Evolutionary conservation across 2,888 invertebrate genomes (phyloP), one percentile per base, ranked within the genome.

Genomic region (Plebejus anna): DNA sequence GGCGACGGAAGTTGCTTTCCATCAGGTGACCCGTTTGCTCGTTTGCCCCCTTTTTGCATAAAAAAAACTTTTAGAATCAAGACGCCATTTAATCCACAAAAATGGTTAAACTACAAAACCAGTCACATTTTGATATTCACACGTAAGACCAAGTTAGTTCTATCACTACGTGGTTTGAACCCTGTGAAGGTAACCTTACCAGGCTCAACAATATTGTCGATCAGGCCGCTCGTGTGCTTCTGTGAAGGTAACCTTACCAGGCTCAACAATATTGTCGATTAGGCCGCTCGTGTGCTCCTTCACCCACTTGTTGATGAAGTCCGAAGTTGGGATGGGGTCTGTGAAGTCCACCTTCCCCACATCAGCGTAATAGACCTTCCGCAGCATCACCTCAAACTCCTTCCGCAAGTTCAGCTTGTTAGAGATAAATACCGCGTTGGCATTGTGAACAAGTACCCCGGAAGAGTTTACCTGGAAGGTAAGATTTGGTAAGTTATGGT

Each of bases 271-370:
- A 22, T 86, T 83, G 0, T 90, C 87, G 75, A 97, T 95, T 7
- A 94, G 86, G 11, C 95, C 95, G 28, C 90, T 88, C 0, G 96
- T 96, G 22, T 89, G 88, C 1, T 87, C 83, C 4, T 84, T 88
- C 4, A 95, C 95, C 96, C 96, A 96, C 4, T 85, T 83, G 82
- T 97, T 96, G 51, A 97, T 95, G 0, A 80, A 78, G 2, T 86
- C 80, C 0, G 94, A 90, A 0, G 95, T 88, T 7, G 78, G 79
- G 0, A 81, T 80, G 0, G 92, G 80, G 77, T 95, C 86, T 0
- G 78, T 81, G 80, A 96, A 96, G 84, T 96, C 92, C 0, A 96
- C 79, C 4, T 83, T 82, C 6, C 86, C 82, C 0, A 96, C 81
- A 42, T 94, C 91, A 0, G 95, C 90, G 2, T 85, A 84, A 82